A percentile compares a stretch with the other conserved stretches of the same genome.
Evolutionary conservation across 2,113 vertebrate genomes (phyloP).

Genomic region (Strix aluco): DNA sequence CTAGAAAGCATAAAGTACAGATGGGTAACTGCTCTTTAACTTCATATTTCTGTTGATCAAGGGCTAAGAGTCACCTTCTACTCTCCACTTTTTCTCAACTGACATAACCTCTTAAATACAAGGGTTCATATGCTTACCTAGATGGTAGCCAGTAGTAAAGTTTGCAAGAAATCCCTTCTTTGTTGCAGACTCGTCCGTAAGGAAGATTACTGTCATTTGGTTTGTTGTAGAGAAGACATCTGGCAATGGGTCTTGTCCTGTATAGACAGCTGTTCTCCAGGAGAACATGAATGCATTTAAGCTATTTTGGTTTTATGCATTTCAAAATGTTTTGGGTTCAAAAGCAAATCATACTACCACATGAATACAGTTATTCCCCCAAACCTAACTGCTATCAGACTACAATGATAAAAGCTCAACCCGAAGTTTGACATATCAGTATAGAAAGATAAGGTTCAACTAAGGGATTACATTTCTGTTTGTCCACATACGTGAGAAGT

Average conservation of each 20-base stretch:
- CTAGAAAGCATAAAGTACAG: background rate
- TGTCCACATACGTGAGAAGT: background rate
- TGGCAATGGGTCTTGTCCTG: conserved; percentile 74
- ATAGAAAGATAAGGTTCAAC: background rate
- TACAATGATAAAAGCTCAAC: background rate
- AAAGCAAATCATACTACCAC: background rate
- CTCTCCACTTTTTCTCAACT: background rate
- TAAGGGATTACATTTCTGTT: background rate
- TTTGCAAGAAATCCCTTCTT: conserved; percentile 87
- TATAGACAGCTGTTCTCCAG: conserved; percentile 81
- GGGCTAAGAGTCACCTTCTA: background rate
- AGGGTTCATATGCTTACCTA: conserved; percentile 69
- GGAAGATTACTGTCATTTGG: conserved; percentile 83
- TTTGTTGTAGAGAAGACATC: conserved; percentile 89
- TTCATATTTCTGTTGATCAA: background rate
- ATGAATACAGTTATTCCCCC: background rate
- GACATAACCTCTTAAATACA: background rate
- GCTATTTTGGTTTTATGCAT: background rate
- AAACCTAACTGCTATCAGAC: background rate
- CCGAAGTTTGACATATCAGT: background rate
- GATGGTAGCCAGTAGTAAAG: conserved; percentile 83
- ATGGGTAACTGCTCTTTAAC: background rate
- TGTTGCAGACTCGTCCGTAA: background rate
- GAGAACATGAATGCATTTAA: background rate
- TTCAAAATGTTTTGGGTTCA: background rate